Conservation (phyloP, 2,797 vertebrate genomes). For the Kryptolebias ocellatus region DNA sequence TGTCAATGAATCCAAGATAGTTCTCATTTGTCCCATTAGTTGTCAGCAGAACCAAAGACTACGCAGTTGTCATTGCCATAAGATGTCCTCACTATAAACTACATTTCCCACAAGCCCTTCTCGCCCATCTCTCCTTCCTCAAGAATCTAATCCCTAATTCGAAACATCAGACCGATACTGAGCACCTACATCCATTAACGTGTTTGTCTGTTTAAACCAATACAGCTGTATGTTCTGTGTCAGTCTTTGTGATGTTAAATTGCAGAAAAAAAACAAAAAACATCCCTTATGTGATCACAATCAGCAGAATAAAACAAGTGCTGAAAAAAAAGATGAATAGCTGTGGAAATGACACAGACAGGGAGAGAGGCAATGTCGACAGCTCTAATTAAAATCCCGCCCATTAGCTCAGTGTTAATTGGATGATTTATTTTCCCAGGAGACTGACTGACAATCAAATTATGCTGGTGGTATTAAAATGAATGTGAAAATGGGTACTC, state of each 20-base stretch:
- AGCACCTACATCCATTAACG: constrained; percentile 14
- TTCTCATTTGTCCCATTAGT: too few species aligned
- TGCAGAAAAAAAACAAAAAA: constrained; percentile 27
- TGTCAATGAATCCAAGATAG: too few species aligned
- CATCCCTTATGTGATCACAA: constrained; percentile 64
- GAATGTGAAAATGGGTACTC: constrained; percentile 46
- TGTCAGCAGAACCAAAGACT: too few species aligned
- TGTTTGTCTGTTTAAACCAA: constrained; percentile 2
- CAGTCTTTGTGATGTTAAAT: constrained; percentile 4
- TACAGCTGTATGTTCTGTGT: constrained; percentile 31
- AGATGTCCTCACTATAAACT: too few species aligned
- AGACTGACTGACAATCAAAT: constrained; percentile 72
- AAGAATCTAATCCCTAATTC: constrained; percentile 55
- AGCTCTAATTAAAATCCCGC: constrained; percentile 76
- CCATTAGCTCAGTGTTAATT: constrained; percentile 76
- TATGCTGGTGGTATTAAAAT: constrained; percentile 55
- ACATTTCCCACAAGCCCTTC: constrained; percentile 18
- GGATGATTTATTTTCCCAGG: constrained; percentile 73
- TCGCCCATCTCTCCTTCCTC: constrained; percentile 53
- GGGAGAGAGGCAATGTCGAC: constrained; percentile 55
- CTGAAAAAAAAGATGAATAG: constrained; percentile 63
- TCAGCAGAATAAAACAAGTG: constrained; percentile 67
- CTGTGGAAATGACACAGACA: constrained; percentile 64
- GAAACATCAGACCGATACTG: constrained; percentile 61
- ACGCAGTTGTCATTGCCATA: too few species aligned